Percentiles rank a stretch among this genome's conserved stretches.
Conservation (phyloP, 2,888 invertebrate species). For the Ophion ellenae region DNA sequence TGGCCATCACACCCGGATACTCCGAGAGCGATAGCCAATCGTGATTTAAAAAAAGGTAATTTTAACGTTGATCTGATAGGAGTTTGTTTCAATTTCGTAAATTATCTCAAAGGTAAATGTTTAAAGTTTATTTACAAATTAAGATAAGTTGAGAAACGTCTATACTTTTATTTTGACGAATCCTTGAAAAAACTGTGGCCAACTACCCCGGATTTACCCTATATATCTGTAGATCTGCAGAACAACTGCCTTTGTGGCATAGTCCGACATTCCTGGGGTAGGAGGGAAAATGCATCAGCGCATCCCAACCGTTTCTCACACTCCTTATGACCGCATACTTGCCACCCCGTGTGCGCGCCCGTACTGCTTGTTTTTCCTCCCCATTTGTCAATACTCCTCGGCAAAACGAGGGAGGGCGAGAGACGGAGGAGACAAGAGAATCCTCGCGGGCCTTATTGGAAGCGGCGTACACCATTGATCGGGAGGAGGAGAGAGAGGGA, state of each 20-base stretch:
- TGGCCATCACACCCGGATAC: too few relatives aligned
- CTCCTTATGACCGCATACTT: constrained; percentile 55
- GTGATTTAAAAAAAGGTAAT: too few relatives aligned
- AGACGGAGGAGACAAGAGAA: background rate
- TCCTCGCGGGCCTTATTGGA: constrained; percentile 7
- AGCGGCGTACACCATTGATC: constrained; percentile 32
- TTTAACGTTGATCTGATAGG: too few relatives aligned
- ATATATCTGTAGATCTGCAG: background rate
- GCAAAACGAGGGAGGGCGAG: constrained; percentile 23
- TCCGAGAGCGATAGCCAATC: too few relatives aligned
- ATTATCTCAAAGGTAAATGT: too few relatives aligned
- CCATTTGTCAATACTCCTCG: constrained; percentile 76
- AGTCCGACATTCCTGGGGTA: background rate
- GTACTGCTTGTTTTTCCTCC: constrained; percentile 74
- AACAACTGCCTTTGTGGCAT: too few relatives aligned
- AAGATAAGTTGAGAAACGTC: too few relatives aligned
- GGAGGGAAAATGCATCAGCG: constrained; percentile 14
- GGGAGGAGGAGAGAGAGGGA: background rate
- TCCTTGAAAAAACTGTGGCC: too few relatives aligned
- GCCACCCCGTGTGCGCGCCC: constrained; percentile 63
- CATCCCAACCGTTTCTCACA: constrained; percentile 67
- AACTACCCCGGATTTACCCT: too few relatives aligned
- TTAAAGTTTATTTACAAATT: too few relatives aligned
- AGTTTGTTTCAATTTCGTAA: too few relatives aligned
- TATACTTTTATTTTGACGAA: too few relatives aligned